These are phyloP conservation scores for Sebastes iracundus DNA, from an alignment of 2,797 vertebrate genomes.

Conservation along the genomic window DNA sequence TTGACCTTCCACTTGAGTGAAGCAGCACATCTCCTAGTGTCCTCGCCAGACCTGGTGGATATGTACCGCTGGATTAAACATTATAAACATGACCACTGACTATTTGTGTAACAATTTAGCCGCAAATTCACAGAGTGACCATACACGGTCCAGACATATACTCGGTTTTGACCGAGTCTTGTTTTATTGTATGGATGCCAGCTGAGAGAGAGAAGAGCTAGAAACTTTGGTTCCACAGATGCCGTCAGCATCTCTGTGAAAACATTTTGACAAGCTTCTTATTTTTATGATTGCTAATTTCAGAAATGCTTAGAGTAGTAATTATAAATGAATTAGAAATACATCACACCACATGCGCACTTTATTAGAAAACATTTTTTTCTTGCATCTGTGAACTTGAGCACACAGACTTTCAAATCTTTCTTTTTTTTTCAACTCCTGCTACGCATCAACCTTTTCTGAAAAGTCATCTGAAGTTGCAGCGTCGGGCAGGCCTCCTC, in stretches of 20 bases:
- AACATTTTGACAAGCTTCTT: neutral
- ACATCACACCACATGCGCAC: neutral
- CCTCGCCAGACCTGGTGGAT: too few species aligned
- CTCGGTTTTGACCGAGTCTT: neutral
- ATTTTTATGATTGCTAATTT: neutral
- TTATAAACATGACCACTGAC: too few species aligned
- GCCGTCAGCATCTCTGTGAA: neutral
- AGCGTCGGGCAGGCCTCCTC: neutral
- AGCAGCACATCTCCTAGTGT: too few species aligned
- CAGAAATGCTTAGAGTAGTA: neutral
- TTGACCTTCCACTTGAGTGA: too few species aligned
- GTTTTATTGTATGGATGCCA: neutral
- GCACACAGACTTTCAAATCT: neutral
- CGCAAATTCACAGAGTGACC: too few species aligned
- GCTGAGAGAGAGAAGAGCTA: neutral
- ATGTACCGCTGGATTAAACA: too few species aligned
- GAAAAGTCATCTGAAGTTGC: constrained; percentile 1
- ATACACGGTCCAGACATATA: fast-evolving
- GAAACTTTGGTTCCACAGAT: neutral
- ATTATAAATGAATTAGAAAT: neutral
- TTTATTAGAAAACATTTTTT: neutral
- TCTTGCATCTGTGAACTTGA: neutral
- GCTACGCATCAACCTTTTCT: neutral
- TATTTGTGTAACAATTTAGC: too few species aligned
- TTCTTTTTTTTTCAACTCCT: neutral